Base-by-base conservation (phyloP, 2,797 vertebrate species). In the Halcyon chelicuti region DNA sequence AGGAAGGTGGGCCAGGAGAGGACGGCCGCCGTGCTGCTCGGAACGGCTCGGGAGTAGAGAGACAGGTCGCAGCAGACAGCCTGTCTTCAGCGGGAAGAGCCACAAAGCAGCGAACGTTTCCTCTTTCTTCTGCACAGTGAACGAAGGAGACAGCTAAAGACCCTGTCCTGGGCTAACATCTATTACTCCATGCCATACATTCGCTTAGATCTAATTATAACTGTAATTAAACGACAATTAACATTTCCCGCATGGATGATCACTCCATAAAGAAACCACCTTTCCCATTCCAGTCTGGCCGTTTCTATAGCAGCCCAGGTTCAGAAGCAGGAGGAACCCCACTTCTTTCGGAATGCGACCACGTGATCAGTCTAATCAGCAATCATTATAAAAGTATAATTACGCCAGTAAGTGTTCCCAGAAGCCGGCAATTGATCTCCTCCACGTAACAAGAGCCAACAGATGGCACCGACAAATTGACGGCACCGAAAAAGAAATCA, bases 401-500 rank as follows among this genome's bases (percentile, higher is more conserved):
- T 55, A 54, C 12, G 68, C 51, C 86, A 71, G 57, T 5, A 23
- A 88, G 65, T 7, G 31, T 49, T 94, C 61, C 82, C 57, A 1
- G 12, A 77, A 93, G 68, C 35, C 95, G 74, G 85, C 89, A 65
- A 71, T 12, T 2, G 78, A 72, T 70, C 76, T 76, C 57, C 74
- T 88, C 76, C 3, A 8, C 15, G 33, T 15, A 58, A 66, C 1
- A 15, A 65, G 67, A 85, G 89, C 93, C 94, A 88, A 93, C 92
- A 96, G 96, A 95, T 75, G 89, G 96, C 93, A 91, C 78, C 10
- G 4, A 52, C 77, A 92, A 87, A 74, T 14, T 1, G 26, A 44
- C 79, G 51, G 85, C 87, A 3, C 1, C 31, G 83, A 62, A 70
- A 73, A 84, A 33, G 86, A 49, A 23, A 33, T 23, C 82, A 73